Base-by-base conservation (phyloP, 2,797 vertebrate species). In the Protonibea diacanthus region DNA sequence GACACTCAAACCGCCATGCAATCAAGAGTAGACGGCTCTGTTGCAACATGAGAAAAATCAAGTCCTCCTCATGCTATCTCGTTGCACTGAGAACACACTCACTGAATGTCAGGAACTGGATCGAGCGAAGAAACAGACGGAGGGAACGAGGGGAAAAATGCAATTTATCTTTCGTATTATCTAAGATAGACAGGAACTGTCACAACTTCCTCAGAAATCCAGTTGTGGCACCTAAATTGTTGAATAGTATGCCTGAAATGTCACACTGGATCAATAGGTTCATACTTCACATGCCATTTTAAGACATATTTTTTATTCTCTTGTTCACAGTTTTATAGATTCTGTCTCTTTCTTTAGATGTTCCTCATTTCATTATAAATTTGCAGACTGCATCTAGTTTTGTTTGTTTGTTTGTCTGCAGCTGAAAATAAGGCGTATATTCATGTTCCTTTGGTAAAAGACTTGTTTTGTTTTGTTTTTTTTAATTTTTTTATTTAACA, bases 1-100 rank as follows among this genome's bases (percentile, higher is more conserved):
- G 84, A 80, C 85, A 81, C 81, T 86, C 82, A 78, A 85, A 84
- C 74, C 77, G n/a, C 76, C 55, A 61, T 57, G 79, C 85, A 91
- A 90, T 89, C 82, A 86, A 69, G 80, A 81, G 73, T 42, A 85
- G 56, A 74, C 74, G 58, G 69, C 83, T 78, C 69, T 63, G 71
- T 69, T 72, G 71, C 75, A 74, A 82, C 80, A 78, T 51, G 77
- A 78, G 57, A 71, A 80, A 78, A 72, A 80, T 76, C 76, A 76
- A 85, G 71, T 70, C 81, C 77, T 78, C 74, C 61, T 68, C 27
- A 4, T 44, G 61, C 80, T 79, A 71, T 81, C 59, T 64, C 40
- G 45, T 76, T 70, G 69, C 58, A 38, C 21, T 10, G 44, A 80
- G 70, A 71, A 66, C 20, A 61, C 29, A 49, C 59, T 78, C 68